A percentile compares a stretch with the other conserved stretches of the same genome.
These are phyloP conservation scores for Clusia tigrina DNA, from an alignment of 2,888 invertebrate species.

Conservation along the genomic window DNA sequence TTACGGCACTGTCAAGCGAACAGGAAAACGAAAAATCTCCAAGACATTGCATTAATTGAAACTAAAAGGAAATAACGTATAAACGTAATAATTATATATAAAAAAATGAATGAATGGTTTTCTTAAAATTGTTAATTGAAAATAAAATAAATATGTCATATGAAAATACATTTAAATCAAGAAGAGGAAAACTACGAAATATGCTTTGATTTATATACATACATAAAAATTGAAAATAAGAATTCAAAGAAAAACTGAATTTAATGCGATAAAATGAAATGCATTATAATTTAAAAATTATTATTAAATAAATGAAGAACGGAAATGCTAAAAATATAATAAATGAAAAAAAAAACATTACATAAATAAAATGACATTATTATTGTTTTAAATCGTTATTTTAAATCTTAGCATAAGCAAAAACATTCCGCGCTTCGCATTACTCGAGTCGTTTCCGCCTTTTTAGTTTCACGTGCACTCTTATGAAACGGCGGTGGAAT, in stretches of 20 bases:
- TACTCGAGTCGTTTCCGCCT: no score
- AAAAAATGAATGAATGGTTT: slow-evolving; percentile 32
- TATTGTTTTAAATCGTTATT: background rate
- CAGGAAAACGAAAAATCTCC: slow-evolving; percentile 19
- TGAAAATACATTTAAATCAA: slow-evolving; percentile 30
- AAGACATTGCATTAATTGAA: slow-evolving; percentile 32
- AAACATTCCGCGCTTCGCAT: no score
- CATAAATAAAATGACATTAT: background rate
- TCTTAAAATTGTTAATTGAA: slow-evolving; percentile 38
- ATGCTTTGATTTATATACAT: slow-evolving; percentile 8
- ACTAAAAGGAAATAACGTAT: slow-evolving; percentile 23
- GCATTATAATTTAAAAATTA: background rate
- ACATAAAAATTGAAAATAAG: background rate
- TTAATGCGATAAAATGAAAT: background rate
- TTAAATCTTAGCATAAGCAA: no score
- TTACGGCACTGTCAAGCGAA: background rate
- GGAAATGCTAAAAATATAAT: background rate
- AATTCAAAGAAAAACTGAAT: background rate
- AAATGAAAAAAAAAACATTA: background rate
- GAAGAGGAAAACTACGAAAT: slow-evolving; percentile 23
- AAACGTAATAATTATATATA: slow-evolving; percentile 23
- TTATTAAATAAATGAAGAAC: background rate
- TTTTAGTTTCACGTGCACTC: no score
- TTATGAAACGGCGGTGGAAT: no score
- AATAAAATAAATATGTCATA: slow-evolving; percentile 32